Evolutionary conservation across 2,797 vertebrate species (phyloP).

Genomic region (Onychomys torridus): DNA sequence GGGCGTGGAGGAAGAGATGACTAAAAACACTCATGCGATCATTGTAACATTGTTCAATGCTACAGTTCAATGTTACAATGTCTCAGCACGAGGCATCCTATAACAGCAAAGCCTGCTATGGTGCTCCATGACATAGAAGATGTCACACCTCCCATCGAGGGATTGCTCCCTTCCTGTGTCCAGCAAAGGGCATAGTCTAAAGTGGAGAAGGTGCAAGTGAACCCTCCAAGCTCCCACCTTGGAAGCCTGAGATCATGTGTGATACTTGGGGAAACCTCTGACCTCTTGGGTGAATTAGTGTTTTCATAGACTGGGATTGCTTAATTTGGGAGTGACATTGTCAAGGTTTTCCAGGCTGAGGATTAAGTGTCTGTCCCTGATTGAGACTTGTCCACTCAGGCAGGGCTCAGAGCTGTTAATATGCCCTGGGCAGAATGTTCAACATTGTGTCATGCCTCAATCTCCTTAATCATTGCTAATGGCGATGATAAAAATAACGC

Average conservation of each 20-base stretch:
- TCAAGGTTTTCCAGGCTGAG: background rate
- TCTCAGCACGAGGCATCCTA: background rate
- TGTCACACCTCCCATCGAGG: conserved; percentile 37
- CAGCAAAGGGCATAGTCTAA: background rate
- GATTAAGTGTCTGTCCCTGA: background rate
- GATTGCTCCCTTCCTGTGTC: background rate
- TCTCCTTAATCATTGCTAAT: conserved; percentile 73
- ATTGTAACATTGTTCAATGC: background rate
- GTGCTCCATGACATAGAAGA: conserved; percentile 33
- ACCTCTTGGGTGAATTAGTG: conserved; percentile 21
- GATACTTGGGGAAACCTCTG: conserved; percentile 17
- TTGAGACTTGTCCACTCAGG: background rate
- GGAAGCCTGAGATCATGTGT: background rate
- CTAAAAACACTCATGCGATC: background rate
- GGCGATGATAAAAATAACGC: conserved; percentile 63
- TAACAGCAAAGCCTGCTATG: conserved; percentile 7
- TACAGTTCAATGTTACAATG: too few species aligned
- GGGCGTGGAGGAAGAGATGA: background rate
- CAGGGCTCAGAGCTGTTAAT: conserved; percentile 44
- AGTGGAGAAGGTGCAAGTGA: background rate
- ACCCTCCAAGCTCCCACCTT: background rate
- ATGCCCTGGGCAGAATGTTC: conserved; percentile 37
- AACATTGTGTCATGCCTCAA: conserved; percentile 57
- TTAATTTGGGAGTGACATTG: conserved; percentile 41
- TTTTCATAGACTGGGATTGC: background rate